phyloP scores from a whole-genome alignment of 2,797 vertebrate species.

The Falco naumanni region DNA sequence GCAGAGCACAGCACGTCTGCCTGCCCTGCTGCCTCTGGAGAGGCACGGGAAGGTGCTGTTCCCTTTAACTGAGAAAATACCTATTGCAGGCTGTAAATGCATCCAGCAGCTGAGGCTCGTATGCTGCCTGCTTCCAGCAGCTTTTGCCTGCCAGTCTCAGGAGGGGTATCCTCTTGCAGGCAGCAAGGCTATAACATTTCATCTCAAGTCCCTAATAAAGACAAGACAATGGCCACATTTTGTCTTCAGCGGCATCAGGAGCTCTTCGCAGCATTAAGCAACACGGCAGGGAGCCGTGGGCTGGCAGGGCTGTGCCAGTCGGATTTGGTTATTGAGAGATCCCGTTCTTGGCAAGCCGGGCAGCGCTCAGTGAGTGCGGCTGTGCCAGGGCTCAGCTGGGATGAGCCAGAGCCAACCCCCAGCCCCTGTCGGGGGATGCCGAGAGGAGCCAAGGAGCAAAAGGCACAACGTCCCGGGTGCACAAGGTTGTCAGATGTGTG shows the following conservation, averaged over 20 bases:
- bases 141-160: not conserved
- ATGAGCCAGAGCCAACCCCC: not conserved
- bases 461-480: fast-evolving
- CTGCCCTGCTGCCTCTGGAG: not conserved
- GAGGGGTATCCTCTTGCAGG: not conserved
- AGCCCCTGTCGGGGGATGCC: fast-evolving
- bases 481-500: fast-evolving
- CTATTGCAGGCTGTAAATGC: not conserved
- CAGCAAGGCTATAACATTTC: not conserved
- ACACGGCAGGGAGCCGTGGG: fast-evolving
- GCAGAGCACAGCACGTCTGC: not conserved
- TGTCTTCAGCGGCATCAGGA: not conserved
- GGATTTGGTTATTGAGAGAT: not conserved
- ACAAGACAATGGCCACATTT: not conserved
- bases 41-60: fast-evolving
- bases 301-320: not conserved
- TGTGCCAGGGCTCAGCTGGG: not conserved
- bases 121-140: not conserved
- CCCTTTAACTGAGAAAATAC: not conserved
- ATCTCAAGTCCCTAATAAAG: not conserved
- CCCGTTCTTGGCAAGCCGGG: not conserved
- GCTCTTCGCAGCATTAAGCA: not conserved
- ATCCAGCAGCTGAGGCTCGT: not conserved
- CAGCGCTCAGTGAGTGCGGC: fast-evolving
- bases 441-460: fast-evolving